Evolutionary conservation across 2,888 invertebrate species (phyloP).

Genomic region (Tuberolachnus salignus): DNA sequence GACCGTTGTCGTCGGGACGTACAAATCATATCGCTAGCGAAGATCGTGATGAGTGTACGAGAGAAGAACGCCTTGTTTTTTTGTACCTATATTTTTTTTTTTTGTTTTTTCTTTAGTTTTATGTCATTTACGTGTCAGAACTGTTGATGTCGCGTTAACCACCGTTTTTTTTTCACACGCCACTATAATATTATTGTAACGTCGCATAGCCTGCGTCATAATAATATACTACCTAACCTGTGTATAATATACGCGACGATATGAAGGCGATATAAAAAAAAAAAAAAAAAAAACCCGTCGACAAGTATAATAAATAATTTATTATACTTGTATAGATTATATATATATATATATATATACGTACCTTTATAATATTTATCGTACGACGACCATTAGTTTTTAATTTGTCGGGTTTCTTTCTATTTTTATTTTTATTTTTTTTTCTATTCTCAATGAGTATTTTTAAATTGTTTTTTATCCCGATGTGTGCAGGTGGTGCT

Average conservation of each 20-base stretch:
- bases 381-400: constrained; percentile 15
- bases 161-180: constrained; percentile 53
- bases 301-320: not conserved
- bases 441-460: not conserved
- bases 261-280: constrained; percentile 21
- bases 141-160: constrained; percentile 52
- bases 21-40: constrained; percentile 40
- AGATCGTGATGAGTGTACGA: constrained; percentile 46
- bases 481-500: constrained; percentile 79
- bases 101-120: constrained; percentile 21
- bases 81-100: no score
- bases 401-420: not conserved
- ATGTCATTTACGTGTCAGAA: constrained; percentile 54
- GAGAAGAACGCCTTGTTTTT: constrained; percentile 46
- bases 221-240: no score
- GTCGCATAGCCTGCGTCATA: no score
- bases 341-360: no score
- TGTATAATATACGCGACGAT: not conserved
- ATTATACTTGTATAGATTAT: not conserved
- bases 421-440: not conserved
- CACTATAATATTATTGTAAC: not conserved
- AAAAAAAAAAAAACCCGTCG: constrained; percentile 31
- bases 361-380: not conserved
- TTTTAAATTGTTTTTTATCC: not conserved
- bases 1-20: constrained; percentile 44